phyloP scores from a whole-genome alignment of 2,888 invertebrate species.

The Drosophila formosana region DNA sequence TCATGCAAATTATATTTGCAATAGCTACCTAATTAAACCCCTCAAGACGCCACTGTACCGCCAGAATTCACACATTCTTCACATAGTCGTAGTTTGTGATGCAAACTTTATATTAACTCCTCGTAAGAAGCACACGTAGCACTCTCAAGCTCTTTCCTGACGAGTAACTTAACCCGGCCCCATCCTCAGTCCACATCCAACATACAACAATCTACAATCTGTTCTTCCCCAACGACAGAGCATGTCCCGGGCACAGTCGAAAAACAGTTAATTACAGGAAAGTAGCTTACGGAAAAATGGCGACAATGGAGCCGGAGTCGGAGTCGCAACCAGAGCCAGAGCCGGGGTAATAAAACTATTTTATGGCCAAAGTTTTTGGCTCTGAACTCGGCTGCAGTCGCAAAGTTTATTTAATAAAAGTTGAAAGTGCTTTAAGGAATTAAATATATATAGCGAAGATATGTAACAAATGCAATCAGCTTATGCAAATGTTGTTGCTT shows the following conservation, averaged over 20 bases:
- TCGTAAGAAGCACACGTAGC: slow-evolving; percentile 48
- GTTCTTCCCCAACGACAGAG: slow-evolving; percentile 6
- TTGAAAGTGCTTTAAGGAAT: slow-evolving; percentile 63
- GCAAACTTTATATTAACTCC: slow-evolving; percentile 61
- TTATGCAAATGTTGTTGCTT: slow-evolving; percentile 69
- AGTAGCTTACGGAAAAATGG: slow-evolving; percentile 66
- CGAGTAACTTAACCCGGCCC: slow-evolving; percentile 9
- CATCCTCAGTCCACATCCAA: not conserved
- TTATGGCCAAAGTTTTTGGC: slow-evolving; percentile 66
- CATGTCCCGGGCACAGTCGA: slow-evolving; percentile 44
- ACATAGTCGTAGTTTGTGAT: slow-evolving; percentile 49
- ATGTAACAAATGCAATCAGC: slow-evolving; percentile 64
- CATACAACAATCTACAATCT: not conserved
- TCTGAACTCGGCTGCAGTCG: slow-evolving; percentile 19
- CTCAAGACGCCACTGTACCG: slow-evolving; percentile 35
- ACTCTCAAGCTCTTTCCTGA: slow-evolving; percentile 40
- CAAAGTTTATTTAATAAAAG: slow-evolving; percentile 72
- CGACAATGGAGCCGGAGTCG: slow-evolving; percentile 49
- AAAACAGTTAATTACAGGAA: slow-evolving; percentile 74
- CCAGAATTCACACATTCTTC: slow-evolving; percentile 26
- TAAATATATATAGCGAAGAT: slow-evolving; percentile 45
- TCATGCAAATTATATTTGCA: not conserved
- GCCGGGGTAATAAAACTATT: slow-evolving; percentile 72
- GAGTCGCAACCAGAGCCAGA: slow-evolving; percentile 2
- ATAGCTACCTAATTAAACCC: not conserved